Base-by-base conservation (phyloP, 2,113 vertebrate genomes). In the Marmota monax region DNA sequence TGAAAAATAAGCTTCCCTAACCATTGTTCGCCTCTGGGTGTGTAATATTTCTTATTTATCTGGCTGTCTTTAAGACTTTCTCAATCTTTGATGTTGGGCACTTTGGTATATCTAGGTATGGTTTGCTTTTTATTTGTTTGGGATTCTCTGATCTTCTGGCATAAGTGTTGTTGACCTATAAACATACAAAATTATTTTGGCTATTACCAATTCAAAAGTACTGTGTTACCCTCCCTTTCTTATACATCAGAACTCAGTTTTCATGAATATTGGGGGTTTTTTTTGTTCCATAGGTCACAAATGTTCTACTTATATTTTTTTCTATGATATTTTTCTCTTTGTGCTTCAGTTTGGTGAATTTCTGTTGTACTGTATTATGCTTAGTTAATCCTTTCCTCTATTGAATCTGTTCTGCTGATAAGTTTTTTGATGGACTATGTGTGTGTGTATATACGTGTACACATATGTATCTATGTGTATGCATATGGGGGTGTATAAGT, bases 261-360 rank as follows among this genome's bases (percentile, higher is more conserved):
- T 67, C 7, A 69, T 42, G 12, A 5, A 27, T 45, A 51, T 82
- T 58, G 34, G 34, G 39, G 39, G 39, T 48, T 70, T 85, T 78
- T 84, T 39, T 2, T 0, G 53, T 53, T 3, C 7, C 6, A 25
- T 51, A 58, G 37, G 67, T 56, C 5, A 56, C 20, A 67, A 16
- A 83, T 39, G 16, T 84, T 77, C 34, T 27, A 69, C 25, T 58
- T 3, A 69, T 9, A 27, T 67, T 76, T 79, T 88, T 79, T 88
- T 48, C 67, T 16, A 74, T 3, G 27, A 39, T 10, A 22, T 89
- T 92, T 79, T 78, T 12, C 12, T 70, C 27, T 92, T 73, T 73
- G 37, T 67, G 9, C 23, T 93, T 90, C 5, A 90, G 20, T 86
- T 94, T 86, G 45, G 45, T 82, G 10, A 86, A 94, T 74, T 86